Base-by-base conservation (phyloP, 2,888 invertebrate genomes). In the Eueremaeus valkanovi region DNA sequence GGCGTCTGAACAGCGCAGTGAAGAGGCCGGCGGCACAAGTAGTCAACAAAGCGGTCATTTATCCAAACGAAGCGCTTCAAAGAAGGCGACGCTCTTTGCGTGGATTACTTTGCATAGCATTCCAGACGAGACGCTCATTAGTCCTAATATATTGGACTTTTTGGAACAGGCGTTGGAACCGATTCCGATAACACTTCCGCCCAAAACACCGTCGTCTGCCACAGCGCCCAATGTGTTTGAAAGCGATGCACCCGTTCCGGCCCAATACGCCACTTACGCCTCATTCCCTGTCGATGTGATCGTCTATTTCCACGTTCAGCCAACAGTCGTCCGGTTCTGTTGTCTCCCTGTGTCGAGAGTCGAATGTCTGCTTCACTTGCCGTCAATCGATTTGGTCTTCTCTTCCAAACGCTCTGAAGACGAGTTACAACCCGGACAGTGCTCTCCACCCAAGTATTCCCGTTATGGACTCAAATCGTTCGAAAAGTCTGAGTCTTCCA, bases 271-370 rank as follows among this genome's bases (percentile, higher is more conserved):
- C 18, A 66, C 74, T 29, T 80, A 81, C 78, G 91, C 93, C 49
- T 94, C 95, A 74, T 97, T 99, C 84, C 98, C 98, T 0, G 96
- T 99, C 0, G 98, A 99, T 85, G 96, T 99, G 31, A 93, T 99
- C 80, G 96, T 99, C 58, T 96, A 96, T 85, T 93, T 99, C 86
- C 93, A 95, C 84, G 96, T 98, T 90, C 95, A 97, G 83, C 96
- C 97, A 0, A 95, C 95, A 75, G 93, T 95, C 0, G 94, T 97
- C 84, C 86, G 97, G 76, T 98, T 99, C 85, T 94, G 93, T 80
- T 97, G 97, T 84, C 87, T 95, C 81, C 97, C 97, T 0, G 92
- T 95, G 0, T 95, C 95, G 6, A 86, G 95, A 78, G 96, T 97
- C 1, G 96, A 97, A 85, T 97, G 97, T 82, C 90, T 96, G 88